Evolutionary conservation across 2,113 vertebrate genomes (phyloP).

Genomic region (Erinaceus europaeus): DNA sequence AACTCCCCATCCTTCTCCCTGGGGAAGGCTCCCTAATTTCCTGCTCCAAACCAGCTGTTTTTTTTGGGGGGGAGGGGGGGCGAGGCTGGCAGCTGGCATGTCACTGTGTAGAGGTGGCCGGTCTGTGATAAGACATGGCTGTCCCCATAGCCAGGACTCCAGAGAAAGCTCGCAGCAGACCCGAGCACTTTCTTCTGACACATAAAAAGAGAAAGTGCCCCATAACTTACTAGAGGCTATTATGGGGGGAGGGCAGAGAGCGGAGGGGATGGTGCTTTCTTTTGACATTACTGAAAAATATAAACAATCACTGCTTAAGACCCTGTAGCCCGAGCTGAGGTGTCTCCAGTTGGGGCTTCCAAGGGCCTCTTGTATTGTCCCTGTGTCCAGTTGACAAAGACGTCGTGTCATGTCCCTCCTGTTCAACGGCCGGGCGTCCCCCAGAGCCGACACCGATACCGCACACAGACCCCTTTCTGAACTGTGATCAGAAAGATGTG

Average conservation of each 20-base stretch:
- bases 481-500: constrained; percentile 7
- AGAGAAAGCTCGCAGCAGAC: not conserved
- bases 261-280: not conserved
- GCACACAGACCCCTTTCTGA: not conserved
- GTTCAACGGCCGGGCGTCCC: constrained; percentile 40
- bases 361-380: not conserved
- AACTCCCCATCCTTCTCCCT: constrained; percentile 53
- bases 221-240: not conserved
- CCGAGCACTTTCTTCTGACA: not conserved
- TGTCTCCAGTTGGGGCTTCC: not conserved
- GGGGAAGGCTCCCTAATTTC: constrained; percentile 59
- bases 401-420: constrained; percentile 39
- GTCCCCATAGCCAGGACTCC: not conserved
- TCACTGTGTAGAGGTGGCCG: constrained; percentile 15
- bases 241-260: not conserved
- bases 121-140: not conserved
- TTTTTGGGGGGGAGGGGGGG: no score
- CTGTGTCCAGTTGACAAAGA: constrained; percentile 36
- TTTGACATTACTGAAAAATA: not conserved
- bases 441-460: constrained; percentile 22
- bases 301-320: not conserved
- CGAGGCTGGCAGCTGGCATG: constrained; percentile 34
- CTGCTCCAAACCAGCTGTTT: constrained; percentile 45
- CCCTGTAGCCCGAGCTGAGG: not conserved
- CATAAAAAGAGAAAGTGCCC: not conserved